Conservation (phyloP, 2,113 vertebrate species). For the Fregata magnificens region DNA sequence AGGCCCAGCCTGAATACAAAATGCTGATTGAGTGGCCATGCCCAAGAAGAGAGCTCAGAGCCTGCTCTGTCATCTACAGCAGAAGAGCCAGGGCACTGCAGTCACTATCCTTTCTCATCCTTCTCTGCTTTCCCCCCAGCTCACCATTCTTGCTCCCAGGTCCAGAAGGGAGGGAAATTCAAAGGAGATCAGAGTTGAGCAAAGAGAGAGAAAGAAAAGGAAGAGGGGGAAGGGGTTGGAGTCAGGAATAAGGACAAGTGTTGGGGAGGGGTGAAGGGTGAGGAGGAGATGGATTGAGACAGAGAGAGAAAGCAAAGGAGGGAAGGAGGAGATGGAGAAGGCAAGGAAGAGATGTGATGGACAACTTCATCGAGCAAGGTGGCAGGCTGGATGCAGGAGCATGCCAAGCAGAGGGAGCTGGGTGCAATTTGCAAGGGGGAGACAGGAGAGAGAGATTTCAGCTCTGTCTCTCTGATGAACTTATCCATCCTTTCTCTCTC, state of each 20-base stretch:
- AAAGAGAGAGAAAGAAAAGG: background rate
- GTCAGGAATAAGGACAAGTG: background rate
- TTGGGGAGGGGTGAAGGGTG: background rate
- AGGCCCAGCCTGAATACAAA: constrained; percentile 42
- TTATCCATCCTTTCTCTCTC: background rate
- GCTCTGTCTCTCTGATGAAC: background rate
- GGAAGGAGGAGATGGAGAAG: background rate
- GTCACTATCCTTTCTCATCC: background rate
- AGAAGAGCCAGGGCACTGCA: background rate
- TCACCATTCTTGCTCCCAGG: background rate
- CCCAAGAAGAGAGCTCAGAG: background rate
- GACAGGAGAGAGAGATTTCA: background rate
- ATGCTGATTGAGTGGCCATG: constrained; percentile 24
- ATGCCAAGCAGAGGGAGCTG: background rate
- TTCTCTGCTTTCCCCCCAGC: background rate
- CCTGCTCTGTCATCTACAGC: background rate
- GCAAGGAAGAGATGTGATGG: background rate
- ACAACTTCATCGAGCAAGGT: background rate
- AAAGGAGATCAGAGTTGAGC: background rate
- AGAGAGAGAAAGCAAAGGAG: background rate
- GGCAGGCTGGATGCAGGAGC: background rate
- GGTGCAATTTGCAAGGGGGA: background rate
- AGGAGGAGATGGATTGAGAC: background rate
- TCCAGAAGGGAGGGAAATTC: background rate
- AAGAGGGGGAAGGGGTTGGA: background rate